Evolutionary conservation across 2,113 vertebrate genomes (phyloP).

Genomic region (Eurypyga helias): DNA sequence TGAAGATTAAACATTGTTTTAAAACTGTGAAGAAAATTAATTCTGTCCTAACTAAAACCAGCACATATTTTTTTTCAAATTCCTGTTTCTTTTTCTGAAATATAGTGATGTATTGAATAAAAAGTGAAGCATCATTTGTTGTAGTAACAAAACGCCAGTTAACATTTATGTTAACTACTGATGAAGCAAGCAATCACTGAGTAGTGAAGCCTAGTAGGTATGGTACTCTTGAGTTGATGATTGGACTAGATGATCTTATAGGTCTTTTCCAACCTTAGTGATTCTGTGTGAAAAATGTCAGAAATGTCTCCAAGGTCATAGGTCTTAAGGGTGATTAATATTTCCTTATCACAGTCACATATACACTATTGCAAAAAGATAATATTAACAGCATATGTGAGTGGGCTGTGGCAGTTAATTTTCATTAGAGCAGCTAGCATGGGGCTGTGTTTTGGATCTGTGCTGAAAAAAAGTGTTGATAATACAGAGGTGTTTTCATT

Average conservation of each 20-base stretch:
- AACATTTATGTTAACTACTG: background rate
- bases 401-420: no score
- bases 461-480: no score
- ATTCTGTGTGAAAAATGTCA: background rate
- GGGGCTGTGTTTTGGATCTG: no score
- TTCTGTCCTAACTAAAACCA: no score
- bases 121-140: background rate
- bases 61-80: background rate
- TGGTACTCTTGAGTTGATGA: no score
- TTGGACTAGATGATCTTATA: no score
- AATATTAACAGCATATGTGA: background rate
- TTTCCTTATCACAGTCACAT: background rate
- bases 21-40: no score
- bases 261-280: no score
- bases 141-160: background rate
- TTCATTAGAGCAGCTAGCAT: no score
- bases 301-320: background rate
- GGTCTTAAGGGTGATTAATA: background rate
- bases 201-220: background rate
- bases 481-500: no score
- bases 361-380: background rate
- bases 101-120: background rate
- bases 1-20: background rate
- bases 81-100: background rate
- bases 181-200: background rate